phyloP scores from a whole-genome alignment of 2,113 vertebrate species.

The Chaenocephalus aceratus region DNA sequence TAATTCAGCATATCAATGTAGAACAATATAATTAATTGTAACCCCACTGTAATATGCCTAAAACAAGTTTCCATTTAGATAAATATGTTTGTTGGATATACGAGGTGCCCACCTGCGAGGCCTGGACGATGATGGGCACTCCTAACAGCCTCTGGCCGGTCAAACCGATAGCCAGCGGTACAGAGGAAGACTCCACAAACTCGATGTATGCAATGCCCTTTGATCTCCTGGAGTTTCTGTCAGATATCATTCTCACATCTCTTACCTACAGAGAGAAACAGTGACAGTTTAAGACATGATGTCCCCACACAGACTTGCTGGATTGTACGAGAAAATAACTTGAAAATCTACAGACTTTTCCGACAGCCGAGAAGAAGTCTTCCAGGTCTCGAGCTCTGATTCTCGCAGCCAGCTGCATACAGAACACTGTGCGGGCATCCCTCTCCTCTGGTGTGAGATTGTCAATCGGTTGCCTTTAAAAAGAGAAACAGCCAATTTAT shows the following conservation, averaged over 20 bases:
- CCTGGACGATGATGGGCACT: constrained; percentile 98
- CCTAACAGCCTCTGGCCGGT: constrained; percentile 97
- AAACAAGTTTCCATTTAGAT: neutral
- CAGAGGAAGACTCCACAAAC: constrained; percentile 96
- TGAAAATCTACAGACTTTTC: constrained; percentile 87
- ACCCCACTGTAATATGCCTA: too few relatives aligned
- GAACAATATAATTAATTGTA: neutral
- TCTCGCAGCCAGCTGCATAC: constrained; percentile 98
- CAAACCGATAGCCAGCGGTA: constrained; percentile 96
- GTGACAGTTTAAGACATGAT: neutral
- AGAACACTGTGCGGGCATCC: constrained; percentile 98
- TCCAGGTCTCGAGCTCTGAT: constrained; percentile 97
- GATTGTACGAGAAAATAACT: neutral
- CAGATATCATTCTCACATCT: constrained; percentile 98
- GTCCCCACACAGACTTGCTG: neutral
- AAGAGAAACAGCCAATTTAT: neutral
- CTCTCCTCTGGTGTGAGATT: constrained; percentile 97
- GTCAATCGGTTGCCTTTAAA: constrained; percentile 93
- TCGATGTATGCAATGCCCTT: constrained; percentile 99
- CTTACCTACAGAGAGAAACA: constrained; percentile 86
- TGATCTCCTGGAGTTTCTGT: constrained; percentile 96
- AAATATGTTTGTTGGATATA: neutral
- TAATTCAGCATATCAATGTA: neutral
- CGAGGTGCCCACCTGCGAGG: constrained; percentile 89
- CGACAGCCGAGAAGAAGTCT: constrained; percentile 98